These are phyloP conservation scores for Noctua janthe DNA, from an alignment of 2,888 invertebrate species.

Conservation along the genomic window DNA sequence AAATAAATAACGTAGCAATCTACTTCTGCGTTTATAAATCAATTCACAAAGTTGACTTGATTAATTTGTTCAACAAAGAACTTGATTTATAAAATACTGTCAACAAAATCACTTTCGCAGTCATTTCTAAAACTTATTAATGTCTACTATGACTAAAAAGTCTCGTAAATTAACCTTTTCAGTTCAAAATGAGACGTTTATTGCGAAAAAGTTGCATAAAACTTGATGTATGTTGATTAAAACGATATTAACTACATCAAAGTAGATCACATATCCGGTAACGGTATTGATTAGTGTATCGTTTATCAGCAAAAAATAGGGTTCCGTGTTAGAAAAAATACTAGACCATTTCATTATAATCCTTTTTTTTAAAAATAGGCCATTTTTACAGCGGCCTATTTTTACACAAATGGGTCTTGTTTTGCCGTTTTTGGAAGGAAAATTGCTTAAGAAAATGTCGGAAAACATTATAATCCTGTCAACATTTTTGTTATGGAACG, in stretches of 20 bases:
- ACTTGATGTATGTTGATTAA: conserved; percentile 55
- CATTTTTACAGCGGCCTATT: neutral
- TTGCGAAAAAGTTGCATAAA: conserved; percentile 42
- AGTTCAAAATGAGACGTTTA: conserved; percentile 33
- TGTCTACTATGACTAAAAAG: conserved; percentile 5
- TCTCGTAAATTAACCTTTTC: conserved; percentile 21
- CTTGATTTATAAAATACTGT: conserved; percentile 15
- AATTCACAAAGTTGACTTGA: conserved; percentile 25
- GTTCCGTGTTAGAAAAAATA: neutral
- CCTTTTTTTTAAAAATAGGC: neutral
- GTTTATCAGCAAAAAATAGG: conserved; percentile 5
- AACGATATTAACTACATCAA: conserved; percentile 29
- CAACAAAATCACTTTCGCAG: conserved; percentile 21
- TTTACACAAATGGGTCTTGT: neutral
- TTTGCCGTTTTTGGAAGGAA: neutral
- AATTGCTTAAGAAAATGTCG: neutral
- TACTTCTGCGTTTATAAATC: neutral
- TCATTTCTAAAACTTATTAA: conserved; percentile 7
- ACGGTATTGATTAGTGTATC: conserved; percentile 37
- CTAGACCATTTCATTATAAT: neutral
- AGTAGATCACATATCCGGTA: conserved; percentile 47
- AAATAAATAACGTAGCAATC: neutral
- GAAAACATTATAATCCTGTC: neutral
- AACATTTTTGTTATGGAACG: neutral
- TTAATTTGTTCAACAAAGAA: conserved; percentile 36